These are phyloP conservation scores for Eidolon helvum DNA, from an alignment of 2,113 vertebrate species.

Conservation along the genomic window DNA sequence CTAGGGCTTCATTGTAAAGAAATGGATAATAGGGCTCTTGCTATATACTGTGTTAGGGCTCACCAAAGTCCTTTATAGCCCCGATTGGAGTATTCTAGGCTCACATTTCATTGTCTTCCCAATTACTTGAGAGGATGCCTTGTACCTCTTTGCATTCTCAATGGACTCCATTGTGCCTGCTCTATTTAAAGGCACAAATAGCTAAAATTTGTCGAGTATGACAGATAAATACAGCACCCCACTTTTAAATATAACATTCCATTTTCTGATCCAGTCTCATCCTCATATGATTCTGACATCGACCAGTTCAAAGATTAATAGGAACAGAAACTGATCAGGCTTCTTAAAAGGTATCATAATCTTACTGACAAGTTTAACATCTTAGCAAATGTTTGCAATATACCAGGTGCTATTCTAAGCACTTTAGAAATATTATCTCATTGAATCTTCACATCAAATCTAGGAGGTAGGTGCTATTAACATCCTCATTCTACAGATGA, in stretches of 20 bases:
- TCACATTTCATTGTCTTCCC: not conserved
- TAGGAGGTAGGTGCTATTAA: not conserved
- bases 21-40: not conserved
- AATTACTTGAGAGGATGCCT: not conserved
- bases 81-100: not conserved
- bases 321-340: not conserved
- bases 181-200: not conserved
- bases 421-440: not conserved
- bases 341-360: not conserved
- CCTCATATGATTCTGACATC: not conserved
- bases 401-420: not conserved
- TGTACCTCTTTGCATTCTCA: not conserved
- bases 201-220: not conserved
- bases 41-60: not conserved
- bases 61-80: not conserved
- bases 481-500: not conserved
- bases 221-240: not conserved
- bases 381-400: not conserved
- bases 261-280: not conserved
- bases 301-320: not conserved
- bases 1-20: not conserved
- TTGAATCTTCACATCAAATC: not conserved
- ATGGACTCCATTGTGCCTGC: not conserved
- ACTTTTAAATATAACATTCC: not conserved
- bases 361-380: not conserved